Evolutionary conservation across 2,113 vertebrate genomes (phyloP), one percentile per base, ranked within the genome.

Genomic region (Cyanoramphus novaezelandiae): DNA sequence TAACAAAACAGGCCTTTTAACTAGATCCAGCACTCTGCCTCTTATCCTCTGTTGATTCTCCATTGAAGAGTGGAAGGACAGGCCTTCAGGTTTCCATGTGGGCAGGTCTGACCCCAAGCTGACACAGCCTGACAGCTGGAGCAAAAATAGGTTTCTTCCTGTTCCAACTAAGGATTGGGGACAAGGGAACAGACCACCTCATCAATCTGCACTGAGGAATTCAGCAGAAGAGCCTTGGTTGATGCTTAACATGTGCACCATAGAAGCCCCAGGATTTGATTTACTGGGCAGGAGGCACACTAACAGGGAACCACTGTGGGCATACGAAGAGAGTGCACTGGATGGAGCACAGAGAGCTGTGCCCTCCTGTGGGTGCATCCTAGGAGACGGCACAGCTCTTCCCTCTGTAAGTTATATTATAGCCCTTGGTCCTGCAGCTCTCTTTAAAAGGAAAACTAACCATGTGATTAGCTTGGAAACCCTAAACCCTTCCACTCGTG

Each of bases 391-490:
- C 71, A 59, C 62, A 31, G 69, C 69, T 21, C 33, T 25, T 35
- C 31, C 68, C 3, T 2, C 52, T 37, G 31, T 23, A 17, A 23
- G 52, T 21, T 39, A 1, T 7, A 3, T 19, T 10, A 3, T 3
- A 35, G 39, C 39, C 35, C 17, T 31, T 50, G 39, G 68, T 41
- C 41, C 19, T n/a, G 9, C 49, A n/a, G 47, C 55, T 44, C 23
- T 25, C 19, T 44, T 43, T 23, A 18, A 63, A 80, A n/a, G 6
- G 27, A 27, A 27, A 29, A 37, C 17, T 24, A 13, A 4, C 28
- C 10, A 0, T 14, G 15, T 12, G 1, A 10, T 13, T 16, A 8
- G 20, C 24, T 6, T 8, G 17, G 62, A 29, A 63, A 7, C 35
- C n/a, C 53, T n/a, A 59, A 86, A 49, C 29, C 29, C 3, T 53